phyloP scores from a whole-genome alignment of 2,113 vertebrate species.

The Mellivora capensis region DNA sequence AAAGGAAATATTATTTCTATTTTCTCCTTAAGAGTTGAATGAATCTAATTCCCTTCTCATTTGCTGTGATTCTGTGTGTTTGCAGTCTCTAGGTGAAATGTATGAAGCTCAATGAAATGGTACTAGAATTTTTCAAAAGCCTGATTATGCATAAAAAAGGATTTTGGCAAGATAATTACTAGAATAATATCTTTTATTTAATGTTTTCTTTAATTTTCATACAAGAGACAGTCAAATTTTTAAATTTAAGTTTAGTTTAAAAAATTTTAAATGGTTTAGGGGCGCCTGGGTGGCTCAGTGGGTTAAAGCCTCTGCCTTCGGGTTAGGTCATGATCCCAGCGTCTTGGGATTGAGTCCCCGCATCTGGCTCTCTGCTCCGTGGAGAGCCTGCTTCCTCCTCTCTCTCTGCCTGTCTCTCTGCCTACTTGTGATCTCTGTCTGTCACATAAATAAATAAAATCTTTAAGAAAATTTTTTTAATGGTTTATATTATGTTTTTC shows the following conservation, averaged over 20 bases:
- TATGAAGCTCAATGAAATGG: neutral
- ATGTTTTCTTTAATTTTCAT: neutral
- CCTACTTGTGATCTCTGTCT: too few relatives aligned
- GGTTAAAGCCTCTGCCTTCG: too few relatives aligned
- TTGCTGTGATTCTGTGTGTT: neutral
- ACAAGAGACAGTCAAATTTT: neutral
- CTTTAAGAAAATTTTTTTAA: neutral
- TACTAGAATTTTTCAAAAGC: neutral
- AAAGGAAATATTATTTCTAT: neutral
- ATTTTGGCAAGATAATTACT: neutral
- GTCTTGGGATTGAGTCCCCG: too few relatives aligned
- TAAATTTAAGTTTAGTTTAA: neutral
- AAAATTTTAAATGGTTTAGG: neutral
- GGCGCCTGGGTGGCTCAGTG: too few relatives aligned
- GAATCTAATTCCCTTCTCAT: slow-evolving; percentile 11
- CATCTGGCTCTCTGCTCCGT: too few relatives aligned
- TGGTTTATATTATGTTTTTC: neutral
- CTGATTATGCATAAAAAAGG: neutral
- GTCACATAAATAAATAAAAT: too few relatives aligned
- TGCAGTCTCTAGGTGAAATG: neutral
- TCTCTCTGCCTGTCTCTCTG: too few relatives aligned
- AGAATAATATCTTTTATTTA: neutral
- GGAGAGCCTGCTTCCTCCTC: too few relatives aligned
- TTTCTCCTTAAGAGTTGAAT: neutral
- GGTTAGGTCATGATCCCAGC: too few relatives aligned